Percentiles rank a stretch among this genome's conserved stretches.
phyloP scores from a whole-genome alignment of 2,888 invertebrate species.

The Argyra leucocephala region DNA sequence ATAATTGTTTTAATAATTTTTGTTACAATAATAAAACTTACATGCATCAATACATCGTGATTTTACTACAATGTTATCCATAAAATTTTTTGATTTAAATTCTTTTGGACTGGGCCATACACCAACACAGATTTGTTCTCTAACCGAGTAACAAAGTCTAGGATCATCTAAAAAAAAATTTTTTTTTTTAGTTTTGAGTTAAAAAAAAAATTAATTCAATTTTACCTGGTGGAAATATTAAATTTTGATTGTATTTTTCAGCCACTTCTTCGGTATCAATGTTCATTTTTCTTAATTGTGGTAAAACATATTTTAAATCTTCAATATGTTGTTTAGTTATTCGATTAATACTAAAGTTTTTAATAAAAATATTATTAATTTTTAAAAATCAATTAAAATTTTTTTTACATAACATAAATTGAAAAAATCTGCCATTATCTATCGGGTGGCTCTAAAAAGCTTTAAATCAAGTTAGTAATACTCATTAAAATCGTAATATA shows the following conservation, averaged over 20 bases:
- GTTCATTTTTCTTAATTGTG: slow-evolving; percentile 25
- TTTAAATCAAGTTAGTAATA: neutral
- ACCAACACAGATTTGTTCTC: slow-evolving; percentile 85
- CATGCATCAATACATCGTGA: slow-evolving; percentile 84
- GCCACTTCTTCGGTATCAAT: slow-evolving; percentile 35
- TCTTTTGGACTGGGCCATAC: slow-evolving; percentile 74
- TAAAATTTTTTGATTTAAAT: slow-evolving; percentile 66
- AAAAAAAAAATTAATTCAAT: slow-evolving; percentile 8
- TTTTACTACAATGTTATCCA: slow-evolving; percentile 62
- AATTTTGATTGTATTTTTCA: slow-evolving; percentile 58
- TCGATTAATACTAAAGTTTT: slow-evolving; percentile 61
- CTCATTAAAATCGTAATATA: neutral
- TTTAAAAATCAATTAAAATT: too few species aligned
- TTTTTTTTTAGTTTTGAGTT: too few species aligned
- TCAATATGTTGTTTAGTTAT: slow-evolving; percentile 59
- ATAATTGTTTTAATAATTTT: neutral
- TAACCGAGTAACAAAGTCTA: slow-evolving; percentile 79
- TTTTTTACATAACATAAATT: too few species aligned
- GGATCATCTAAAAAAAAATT: slow-evolving; percentile 51
- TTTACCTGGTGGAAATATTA: slow-evolving; percentile 63
- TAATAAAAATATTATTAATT: slow-evolving; percentile 3
- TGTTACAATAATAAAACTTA: slow-evolving; percentile 29
- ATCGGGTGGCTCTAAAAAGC: neutral
- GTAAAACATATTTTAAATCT: slow-evolving; percentile 49
- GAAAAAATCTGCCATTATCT: too few species aligned